phyloP scores from a whole-genome alignment of 2,113 vertebrate genomes.

The Daphoenositta chrysoptera region DNA sequence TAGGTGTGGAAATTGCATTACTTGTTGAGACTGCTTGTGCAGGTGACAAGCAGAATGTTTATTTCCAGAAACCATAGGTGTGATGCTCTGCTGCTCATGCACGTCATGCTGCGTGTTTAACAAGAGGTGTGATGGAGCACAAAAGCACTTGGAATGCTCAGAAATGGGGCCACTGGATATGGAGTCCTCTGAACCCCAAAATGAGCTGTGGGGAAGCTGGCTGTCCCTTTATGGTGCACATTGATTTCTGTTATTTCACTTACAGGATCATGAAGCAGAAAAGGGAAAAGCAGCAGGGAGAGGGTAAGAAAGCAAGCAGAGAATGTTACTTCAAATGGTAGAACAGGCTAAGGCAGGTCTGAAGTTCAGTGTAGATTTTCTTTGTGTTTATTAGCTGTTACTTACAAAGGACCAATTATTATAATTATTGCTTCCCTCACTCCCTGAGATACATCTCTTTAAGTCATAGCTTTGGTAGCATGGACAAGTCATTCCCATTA shows the following conservation, averaged over 20 bases:
- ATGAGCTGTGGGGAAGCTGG: neutral
- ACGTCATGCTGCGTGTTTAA: accelerated
- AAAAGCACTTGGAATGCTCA: neutral
- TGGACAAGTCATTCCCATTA: neutral
- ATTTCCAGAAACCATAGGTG: neutral
- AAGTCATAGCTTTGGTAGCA: neutral
- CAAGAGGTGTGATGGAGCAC: neutral
- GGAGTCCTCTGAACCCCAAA: neutral
- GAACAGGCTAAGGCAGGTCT: neutral
- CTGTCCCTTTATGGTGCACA: neutral
- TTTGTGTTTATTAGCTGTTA: neutral
- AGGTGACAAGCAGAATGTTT: neutral
- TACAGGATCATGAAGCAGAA: neutral
- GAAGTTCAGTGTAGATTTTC: neutral
- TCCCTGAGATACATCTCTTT: neutral
- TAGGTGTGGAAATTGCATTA: accelerated
- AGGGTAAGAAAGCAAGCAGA: neutral
- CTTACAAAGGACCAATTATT: neutral
- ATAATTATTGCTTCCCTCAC: neutral
- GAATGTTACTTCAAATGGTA: neutral
- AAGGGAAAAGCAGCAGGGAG: neutral
- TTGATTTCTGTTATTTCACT: neutral
- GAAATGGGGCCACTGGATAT: neutral
- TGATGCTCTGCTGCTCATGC: neutral
- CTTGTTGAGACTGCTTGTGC: neutral